Percentiles rank a stretch among this genome's conserved stretches.
phyloP scores from a whole-genome alignment of 2,888 invertebrate genomes.

The Drosophila hawaiiensis region DNA sequence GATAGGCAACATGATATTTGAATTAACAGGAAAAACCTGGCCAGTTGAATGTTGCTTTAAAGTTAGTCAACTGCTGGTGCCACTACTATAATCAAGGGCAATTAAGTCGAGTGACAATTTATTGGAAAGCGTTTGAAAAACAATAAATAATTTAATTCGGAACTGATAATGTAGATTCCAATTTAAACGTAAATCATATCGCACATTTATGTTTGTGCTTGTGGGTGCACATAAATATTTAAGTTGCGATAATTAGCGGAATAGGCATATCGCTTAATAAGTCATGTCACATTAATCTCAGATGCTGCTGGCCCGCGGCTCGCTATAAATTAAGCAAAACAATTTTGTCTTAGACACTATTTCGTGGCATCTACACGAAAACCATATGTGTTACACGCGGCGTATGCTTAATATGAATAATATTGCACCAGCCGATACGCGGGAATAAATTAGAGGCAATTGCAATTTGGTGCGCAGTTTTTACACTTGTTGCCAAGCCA shows the following conservation, averaged over 20 bases:
- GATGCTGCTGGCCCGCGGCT: constrained; percentile 39
- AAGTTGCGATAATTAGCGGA: constrained; percentile 48
- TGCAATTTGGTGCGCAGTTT: constrained; percentile 54
- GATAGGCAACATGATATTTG: constrained; percentile 47
- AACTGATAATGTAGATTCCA: background rate
- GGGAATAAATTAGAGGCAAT: constrained; percentile 55
- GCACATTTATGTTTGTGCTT: constrained; percentile 5
- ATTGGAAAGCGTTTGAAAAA: background rate
- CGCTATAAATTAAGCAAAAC: constrained; percentile 61
- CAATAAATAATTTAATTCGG: background rate
- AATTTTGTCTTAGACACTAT: constrained; percentile 22
- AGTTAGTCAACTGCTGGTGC: background rate
- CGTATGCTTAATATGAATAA: constrained; percentile 65
- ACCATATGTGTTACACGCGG: constrained; percentile 23
- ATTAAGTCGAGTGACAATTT: constrained; percentile 1
- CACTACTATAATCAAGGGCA: background rate
- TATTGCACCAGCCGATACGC: constrained; percentile 21
- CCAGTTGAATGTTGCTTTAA: constrained; percentile 27
- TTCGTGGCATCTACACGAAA: constrained; percentile 20
- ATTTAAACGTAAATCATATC: constrained; percentile 30
- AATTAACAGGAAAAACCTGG: constrained; percentile 40
- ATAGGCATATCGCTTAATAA: constrained; percentile 51
- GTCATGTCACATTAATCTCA: constrained; percentile 42
- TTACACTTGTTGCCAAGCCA: constrained; percentile 60
- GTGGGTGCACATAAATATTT: constrained; percentile 28